Evolutionary conservation across 2,797 vertebrate genomes (phyloP).

Genomic region (Brotula barbata): DNA sequence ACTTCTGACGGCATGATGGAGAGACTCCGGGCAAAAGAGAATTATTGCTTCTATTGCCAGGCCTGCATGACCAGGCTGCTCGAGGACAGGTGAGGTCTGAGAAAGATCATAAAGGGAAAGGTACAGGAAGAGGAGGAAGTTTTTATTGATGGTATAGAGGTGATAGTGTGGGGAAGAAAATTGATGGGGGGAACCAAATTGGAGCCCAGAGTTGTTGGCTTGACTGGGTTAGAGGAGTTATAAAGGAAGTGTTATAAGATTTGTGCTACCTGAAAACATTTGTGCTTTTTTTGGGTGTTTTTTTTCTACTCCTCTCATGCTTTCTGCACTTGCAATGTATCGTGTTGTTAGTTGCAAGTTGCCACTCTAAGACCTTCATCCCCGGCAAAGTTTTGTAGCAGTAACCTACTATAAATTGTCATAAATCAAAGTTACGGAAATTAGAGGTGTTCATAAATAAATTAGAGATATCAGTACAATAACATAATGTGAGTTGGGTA

Average conservation of each 20-base stretch:
- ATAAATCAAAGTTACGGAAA: slow-evolving; percentile 4
- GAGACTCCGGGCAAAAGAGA: slow-evolving; percentile 76
- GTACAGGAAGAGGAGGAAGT: slow-evolving; percentile 39
- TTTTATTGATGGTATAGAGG: slow-evolving; percentile 52
- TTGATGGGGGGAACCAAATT: slow-evolving; percentile 49
- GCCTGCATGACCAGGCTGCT: slow-evolving; percentile 84
- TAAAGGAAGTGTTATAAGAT: slow-evolving; percentile 41
- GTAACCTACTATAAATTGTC: slow-evolving; percentile 39
- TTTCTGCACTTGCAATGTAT: slow-evolving; percentile 53
- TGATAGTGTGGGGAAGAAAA: slow-evolving; percentile 30
- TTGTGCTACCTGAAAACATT: slow-evolving; percentile 41
- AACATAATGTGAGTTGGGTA: too few relatives aligned
- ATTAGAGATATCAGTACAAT: neutral
- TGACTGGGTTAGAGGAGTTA: slow-evolving; percentile 52
- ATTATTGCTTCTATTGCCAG: slow-evolving; percentile 87
- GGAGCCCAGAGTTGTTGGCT: slow-evolving; percentile 39
- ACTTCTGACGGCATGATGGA: slow-evolving; percentile 71
- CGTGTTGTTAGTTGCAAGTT: slow-evolving; percentile 56
- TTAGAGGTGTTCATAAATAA: slow-evolving; percentile 13
- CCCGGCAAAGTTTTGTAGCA: slow-evolving; percentile 47
- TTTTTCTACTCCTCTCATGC: slow-evolving; percentile 42
- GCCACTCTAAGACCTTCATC: slow-evolving; percentile 44
- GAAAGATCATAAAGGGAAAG: slow-evolving; percentile 11
- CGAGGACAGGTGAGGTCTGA: slow-evolving; percentile 82
- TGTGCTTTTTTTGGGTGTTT: slow-evolving; percentile 50